Evolutionary conservation across 2,888 invertebrate species (phyloP), one percentile per base, ranked within the genome.

Genomic region (Dryobotodes eremita): DNA sequence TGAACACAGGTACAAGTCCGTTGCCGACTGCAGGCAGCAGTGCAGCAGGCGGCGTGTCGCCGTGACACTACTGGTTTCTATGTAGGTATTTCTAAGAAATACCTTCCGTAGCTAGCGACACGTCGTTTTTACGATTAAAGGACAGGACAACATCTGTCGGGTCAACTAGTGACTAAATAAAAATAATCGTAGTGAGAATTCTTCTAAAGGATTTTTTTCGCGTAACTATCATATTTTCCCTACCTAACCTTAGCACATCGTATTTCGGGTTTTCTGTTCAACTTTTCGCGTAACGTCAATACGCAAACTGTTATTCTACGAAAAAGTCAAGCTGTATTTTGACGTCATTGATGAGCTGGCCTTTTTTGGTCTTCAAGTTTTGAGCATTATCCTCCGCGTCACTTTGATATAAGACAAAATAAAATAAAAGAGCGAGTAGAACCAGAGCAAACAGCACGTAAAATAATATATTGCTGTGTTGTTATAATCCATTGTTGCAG

Each of bases 401-500:
- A 59, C 7, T 17, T 15, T 17, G 0, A 15, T 26, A 46, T 17
- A 74, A 46, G 7, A 17, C 46, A 46, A 74, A 23, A 31, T 17
- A n/a, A n/a, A 42, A 57, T 11, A 48, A 77, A 83, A 50, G 1
- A 31, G 5, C 48, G 23, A 79, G 53, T 46, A 61, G 15, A 71
- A 46, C 61, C 61, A 73, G 61, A 46, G 48, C 61, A 61, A 62
- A 62, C 46, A 26, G 46, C 61, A 70, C 26, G 61, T 65, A 17
- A 70, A 75, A 59, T 59, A 65, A 62, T 48, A 69, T 68, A 46
- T 55, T 64, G 57, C 7, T 20, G 36, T 71, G 61, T 80, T 76
- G 50, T 65, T 78, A 68, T 71, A 61, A 77, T 71, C 79, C 74
- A 66, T 87, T 88, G 78, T 85, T 78, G 36, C 53, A 61, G 59